Evolutionary conservation across 2,113 vertebrate genomes (phyloP), one percentile per base, ranked within the genome.

Genomic region (Semnornis frantzii): DNA sequence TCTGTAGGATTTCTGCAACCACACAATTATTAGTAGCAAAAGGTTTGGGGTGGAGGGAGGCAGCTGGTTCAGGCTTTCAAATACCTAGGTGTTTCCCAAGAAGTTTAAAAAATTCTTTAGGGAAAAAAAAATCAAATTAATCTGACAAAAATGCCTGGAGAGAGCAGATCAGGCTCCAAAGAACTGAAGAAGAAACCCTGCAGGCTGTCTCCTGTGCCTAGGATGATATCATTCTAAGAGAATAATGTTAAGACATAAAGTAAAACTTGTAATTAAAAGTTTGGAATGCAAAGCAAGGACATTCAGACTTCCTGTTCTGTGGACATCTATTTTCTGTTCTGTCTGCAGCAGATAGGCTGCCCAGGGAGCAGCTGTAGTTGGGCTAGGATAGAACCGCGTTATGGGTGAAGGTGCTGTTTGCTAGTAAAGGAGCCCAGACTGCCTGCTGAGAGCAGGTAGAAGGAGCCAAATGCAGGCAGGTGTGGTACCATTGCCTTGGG

Each of bases 161-260:
- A 75, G 19, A 85, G 37, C 46, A 81, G 50, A 28, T n/a, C 34
- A 44, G 8, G 34, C 68, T 46, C 18, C 21, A 90, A 85, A 52
- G 27, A 66, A 77, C 33, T 76, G 24, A 59, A 78, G 63, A 70
- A 80, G 50, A 63, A 92, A 64, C 31, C 57, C 54, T 16, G 7
- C 34, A 72, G 62, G 14, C 25, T 27, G 5, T 39, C 28, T 62
- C 50, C 44, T 34, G 20, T 46, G 24, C 11, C 33, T 30, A 1
- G 5, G 63, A 72, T 69, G 8, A 46, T 0, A 0, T n/a, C 4
- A 9, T 19, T 75, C 31, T 12, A 33, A 19, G 1, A 52, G 19
- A 73, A 5, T 19, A 64, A 30, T 1, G 0, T 62, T 55, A 92
- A 92, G 86, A 52, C 2, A 15, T 6, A 7, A 0, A 44, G 25